Conservation (phyloP, 2,113 vertebrate species). For the Melanerpes formicivorus region DNA sequence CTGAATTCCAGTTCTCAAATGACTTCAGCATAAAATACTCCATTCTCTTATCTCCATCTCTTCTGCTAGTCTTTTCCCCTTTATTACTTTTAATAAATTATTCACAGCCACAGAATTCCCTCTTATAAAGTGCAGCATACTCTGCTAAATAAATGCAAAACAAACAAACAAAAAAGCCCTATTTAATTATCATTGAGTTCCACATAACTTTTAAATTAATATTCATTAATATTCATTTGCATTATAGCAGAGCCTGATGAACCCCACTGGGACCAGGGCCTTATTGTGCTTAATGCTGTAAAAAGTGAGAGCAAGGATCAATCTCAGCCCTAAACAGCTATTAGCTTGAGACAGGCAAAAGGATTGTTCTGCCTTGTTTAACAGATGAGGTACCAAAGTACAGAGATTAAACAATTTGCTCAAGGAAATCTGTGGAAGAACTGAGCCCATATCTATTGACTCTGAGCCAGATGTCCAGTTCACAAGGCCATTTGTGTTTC, state of each 20-base stretch:
- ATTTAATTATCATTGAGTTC: neutral
- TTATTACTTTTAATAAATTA: neutral
- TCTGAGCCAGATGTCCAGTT: conserved; percentile 27
- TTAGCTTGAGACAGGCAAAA: neutral
- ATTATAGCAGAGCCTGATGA: neutral
- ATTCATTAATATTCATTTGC: neutral
- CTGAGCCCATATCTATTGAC: neutral
- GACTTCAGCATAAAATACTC: neutral
- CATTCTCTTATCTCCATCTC: neutral
- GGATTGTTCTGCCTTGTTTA: conserved; percentile 36
- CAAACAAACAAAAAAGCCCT: neutral
- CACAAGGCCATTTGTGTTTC: conserved; percentile 13
- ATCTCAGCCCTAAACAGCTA: neutral
- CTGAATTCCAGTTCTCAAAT: neutral
- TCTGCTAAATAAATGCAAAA: neutral
- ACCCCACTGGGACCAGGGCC: neutral
- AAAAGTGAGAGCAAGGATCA: neutral
- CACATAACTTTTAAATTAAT: neutral
- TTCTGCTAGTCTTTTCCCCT: neutral
- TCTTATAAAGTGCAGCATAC: neutral
- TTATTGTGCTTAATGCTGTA: neutral
- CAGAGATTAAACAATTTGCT: conserved; percentile 49
- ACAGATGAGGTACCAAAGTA: conserved; percentile 13
- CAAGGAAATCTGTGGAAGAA: conserved; percentile 14
- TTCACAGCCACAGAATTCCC: neutral